phyloP scores from a whole-genome alignment of 2,797 vertebrate species.

The Alcedo quadribrachys region DNA sequence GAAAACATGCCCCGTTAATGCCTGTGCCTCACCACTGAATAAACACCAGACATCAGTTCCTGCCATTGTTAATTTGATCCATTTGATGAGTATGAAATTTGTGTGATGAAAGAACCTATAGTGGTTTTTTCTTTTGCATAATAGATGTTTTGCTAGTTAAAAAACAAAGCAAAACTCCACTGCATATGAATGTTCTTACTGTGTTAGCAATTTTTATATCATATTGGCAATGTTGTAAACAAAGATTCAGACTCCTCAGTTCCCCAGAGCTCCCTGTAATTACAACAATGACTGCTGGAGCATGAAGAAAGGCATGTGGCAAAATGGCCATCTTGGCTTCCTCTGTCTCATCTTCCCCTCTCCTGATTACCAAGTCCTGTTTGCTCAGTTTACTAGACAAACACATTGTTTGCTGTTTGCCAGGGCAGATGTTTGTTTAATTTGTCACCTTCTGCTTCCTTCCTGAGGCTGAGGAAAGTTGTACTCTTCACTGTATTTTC shows the following conservation, averaged over 20 bases:
- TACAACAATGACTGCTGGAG: constrained; percentile 47
- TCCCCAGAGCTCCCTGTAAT: constrained; percentile 46
- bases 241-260: constrained; percentile 9
- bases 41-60: not conserved
- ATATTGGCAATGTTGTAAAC: constrained; percentile 27
- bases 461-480: not conserved
- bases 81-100: not conserved
- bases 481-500: not conserved
- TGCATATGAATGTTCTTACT: constrained; percentile 6
- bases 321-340: constrained; percentile 55
- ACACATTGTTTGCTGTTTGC: constrained; percentile 64
- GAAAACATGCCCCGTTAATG: not conserved
- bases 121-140: not conserved
- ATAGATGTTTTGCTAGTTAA: not conserved
- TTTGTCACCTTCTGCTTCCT: constrained; percentile 58
- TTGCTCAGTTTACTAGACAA: constrained; percentile 61
- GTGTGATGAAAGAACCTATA: not conserved
- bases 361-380: constrained; percentile 56
- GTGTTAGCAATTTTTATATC: constrained; percentile 34
- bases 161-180: not conserved
- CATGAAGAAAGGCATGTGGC: constrained; percentile 51
- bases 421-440: constrained; percentile 71
- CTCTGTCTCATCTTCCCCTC: constrained; percentile 13
- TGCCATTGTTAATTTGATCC: not conserved
- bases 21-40: not conserved